Percentiles rank a stretch among this genome's conserved stretches.
Conservation (phyloP, 2,113 vertebrate species). For the Bambusicola thoracicus region DNA sequence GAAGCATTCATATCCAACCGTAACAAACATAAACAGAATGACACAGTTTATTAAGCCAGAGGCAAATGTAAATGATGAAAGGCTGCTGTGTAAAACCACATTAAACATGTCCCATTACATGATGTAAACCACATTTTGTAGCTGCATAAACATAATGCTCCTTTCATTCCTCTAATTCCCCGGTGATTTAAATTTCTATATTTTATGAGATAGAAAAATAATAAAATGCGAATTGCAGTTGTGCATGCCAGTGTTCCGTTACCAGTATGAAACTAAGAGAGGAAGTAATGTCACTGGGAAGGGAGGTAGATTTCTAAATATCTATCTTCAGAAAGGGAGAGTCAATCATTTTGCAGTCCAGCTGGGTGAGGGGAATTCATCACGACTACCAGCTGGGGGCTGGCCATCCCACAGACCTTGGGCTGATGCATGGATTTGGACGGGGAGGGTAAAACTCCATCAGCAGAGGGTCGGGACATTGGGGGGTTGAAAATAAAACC, state of each 20-base stretch:
- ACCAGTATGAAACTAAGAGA: background rate
- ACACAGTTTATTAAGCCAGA: conserved; percentile 26
- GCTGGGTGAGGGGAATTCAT: background rate
- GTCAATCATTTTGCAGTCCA: background rate
- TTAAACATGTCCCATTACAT: conserved; percentile 16
- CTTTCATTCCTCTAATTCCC: conserved; percentile 16
- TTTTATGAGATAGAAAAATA: conserved; percentile 28
- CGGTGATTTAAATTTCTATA: background rate
- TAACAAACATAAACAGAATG: background rate
- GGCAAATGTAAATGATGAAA: conserved; percentile 62
- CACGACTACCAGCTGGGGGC: background rate
- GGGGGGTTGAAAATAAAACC: background rate
- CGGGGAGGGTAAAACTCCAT: background rate
- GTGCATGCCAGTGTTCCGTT: background rate
- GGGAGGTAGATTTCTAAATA: background rate
- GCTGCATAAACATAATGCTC: conserved; percentile 6
- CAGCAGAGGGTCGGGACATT: background rate
- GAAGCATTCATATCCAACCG: background rate
- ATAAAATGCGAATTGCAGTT: background rate
- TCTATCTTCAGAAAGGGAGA: background rate
- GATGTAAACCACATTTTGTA: background rate
- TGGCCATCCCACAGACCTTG: background rate
- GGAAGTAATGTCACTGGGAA: background rate
- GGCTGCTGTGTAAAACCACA: conserved; percentile 31
- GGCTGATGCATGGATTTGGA: background rate